Evolutionary conservation across 2,113 vertebrate species (phyloP), one percentile per base, ranked within the genome.

Genomic region (Leptosomus discolor): DNA sequence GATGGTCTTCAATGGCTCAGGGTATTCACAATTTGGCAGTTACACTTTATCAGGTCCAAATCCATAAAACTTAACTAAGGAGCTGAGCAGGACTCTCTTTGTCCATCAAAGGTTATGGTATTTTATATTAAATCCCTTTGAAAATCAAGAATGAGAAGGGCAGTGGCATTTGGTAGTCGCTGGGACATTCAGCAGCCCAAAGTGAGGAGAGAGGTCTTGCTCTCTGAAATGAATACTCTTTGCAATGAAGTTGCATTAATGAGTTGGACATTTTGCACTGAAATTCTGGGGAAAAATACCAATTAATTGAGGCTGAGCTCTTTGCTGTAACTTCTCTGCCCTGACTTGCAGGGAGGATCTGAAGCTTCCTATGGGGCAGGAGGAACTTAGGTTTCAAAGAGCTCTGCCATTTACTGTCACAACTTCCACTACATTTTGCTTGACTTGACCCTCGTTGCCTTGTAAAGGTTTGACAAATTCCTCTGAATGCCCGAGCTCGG

Each of bases 401-500:
- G 37, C 51, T 91, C 73, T 86, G 36, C 63, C 94, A 77, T 75
- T 91, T 88, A 86, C 61, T 53, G 54, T 57, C 65, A 94, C 86
- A 91, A 53, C 45, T 85, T 83, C 75, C 60, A 79, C 57, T 48
- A 32, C 29, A 0, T 94, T 94, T 91, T 81, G 60, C 61, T 90
- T 92, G 77, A 61, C 78, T 73, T 87, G 84, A 88, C 89, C 76
- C 92, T 92, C 1, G 1, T 67, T 50, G n/a, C 58, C 79, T 94
- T 48, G 80, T 78, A 95, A 92, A 94, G 19, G 57, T 87, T 90
- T 91, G 92, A 90, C 77, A 95, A 75, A 92, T 87, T 82, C 69
- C 76, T 77, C 70, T 51, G 57, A 94, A 89, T 85, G 91, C 60
- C 60, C 88, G 74, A 97, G 57, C 65, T 91, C 69, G 32, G 71